Conservation (phyloP, 2,797 vertebrate genomes). For the Hyperoplus immaculatus region DNA sequence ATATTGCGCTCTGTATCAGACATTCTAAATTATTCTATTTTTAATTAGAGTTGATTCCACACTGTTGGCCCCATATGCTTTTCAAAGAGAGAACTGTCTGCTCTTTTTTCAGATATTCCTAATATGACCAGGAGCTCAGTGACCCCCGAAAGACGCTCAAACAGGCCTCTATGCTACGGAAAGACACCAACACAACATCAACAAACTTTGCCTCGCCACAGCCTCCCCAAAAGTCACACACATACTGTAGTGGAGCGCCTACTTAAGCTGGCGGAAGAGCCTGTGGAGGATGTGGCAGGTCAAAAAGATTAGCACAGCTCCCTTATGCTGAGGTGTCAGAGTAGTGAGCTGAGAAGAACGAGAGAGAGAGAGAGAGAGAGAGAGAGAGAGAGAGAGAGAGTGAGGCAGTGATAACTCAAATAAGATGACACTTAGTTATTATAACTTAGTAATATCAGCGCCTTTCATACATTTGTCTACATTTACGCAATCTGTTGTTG, state of each 20-base stretch:
- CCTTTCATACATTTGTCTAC: neutral
- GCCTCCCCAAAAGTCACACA: slow-evolving; percentile 41
- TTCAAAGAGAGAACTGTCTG: slow-evolving; percentile 37
- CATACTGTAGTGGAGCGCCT: slow-evolving; percentile 49
- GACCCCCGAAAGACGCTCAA: slow-evolving; percentile 41
- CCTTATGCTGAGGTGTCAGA: slow-evolving; percentile 64
- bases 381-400: neutral
- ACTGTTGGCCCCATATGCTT: slow-evolving; percentile 5
- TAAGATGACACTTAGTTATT: neutral
- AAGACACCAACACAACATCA: slow-evolving; percentile 36
- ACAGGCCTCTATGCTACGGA: slow-evolving; percentile 43
- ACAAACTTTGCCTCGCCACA: slow-evolving; percentile 17
- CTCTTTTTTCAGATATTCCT: slow-evolving; percentile 36
- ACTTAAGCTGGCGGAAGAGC: slow-evolving; percentile 64
- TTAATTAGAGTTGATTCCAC: slow-evolving; percentile 4
- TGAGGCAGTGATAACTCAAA: neutral
- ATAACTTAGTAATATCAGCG: neutral
- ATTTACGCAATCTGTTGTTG: neutral
- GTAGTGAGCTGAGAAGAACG: slow-evolving; percentile 26
- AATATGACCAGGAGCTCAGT: slow-evolving; percentile 48
- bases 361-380: neutral
- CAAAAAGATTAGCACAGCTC: slow-evolving; percentile 70
- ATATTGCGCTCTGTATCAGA: neutral
- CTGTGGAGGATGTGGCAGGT: slow-evolving; percentile 63
- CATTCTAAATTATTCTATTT: neutral